These are phyloP conservation scores for Nephrotoma appendiculata DNA, from an alignment of 2,888 invertebrate genomes.

Conservation along the genomic window DNA sequence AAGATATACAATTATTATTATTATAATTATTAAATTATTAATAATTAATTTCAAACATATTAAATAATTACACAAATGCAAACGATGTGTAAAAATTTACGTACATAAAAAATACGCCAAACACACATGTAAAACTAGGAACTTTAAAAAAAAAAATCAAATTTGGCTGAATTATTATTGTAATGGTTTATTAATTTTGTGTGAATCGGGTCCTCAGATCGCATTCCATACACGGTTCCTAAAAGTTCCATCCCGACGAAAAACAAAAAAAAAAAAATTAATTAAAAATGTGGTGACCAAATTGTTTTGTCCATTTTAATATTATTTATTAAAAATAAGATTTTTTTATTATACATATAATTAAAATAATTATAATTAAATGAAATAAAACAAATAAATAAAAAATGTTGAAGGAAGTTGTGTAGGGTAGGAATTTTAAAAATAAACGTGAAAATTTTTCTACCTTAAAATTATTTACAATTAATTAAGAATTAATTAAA, in stretches of 20 bases:
- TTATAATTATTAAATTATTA: not conserved
- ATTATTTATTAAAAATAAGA: not conserved
- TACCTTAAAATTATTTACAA: not conserved
- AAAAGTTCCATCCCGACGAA: not conserved
- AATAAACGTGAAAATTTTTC: not conserved
- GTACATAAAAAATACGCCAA: not conserved
- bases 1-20: not conserved
- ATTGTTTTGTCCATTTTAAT: not conserved
- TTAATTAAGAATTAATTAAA: not conserved
- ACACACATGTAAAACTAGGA: not conserved
- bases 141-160: not conserved
- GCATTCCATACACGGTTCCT: not conserved
- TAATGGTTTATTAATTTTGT: not conserved
- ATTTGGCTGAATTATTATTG: not conserved
- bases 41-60: not conserved
- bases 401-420: not conserved
- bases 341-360: not conserved
- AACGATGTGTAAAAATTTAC: not conserved
- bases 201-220: not conserved
- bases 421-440: not conserved
- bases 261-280: not conserved
- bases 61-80: not conserved
- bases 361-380: not conserved
- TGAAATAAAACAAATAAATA: not conserved
- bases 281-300: not conserved